phyloP scores from a whole-genome alignment of 2,888 invertebrate species.

The Petrophora chlorosata region DNA sequence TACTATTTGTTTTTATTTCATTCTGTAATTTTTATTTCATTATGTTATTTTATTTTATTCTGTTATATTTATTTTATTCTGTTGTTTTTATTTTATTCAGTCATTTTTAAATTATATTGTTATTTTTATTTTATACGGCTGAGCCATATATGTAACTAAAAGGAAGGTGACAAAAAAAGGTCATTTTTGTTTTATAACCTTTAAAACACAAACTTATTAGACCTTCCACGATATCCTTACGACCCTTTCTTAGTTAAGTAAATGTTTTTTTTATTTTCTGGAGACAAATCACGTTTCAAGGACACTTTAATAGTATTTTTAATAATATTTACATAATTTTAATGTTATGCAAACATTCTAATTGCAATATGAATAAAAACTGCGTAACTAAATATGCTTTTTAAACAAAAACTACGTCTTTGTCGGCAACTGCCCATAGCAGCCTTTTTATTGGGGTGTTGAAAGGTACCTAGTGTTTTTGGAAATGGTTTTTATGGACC shows the following conservation, averaged over 20 bases:
- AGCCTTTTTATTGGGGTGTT: slow-evolving; percentile 25
- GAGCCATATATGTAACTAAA: no score
- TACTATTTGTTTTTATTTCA: no score
- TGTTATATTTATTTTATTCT: no score
- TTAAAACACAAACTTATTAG: not conserved
- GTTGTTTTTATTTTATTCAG: no score
- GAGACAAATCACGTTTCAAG: slow-evolving; percentile 19
- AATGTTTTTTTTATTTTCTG: not conserved
- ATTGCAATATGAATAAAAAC: slow-evolving; percentile 45
- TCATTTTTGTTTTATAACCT: not conserved
- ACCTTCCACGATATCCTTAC: not conserved
- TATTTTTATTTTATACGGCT: no score
- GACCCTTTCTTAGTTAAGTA: not conserved
- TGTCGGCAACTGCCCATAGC: slow-evolving; percentile 27
- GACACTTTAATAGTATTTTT: slow-evolving; percentile 17
- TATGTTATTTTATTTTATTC: no score
- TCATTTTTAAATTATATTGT: no score
- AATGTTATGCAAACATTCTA: slow-evolving; percentile 59
- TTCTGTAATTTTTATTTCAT: no score
- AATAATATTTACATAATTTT: slow-evolving; percentile 40
- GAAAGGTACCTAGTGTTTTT: slow-evolving; percentile 8
- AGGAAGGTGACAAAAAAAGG: not conserved
- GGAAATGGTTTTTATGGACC: slow-evolving; percentile 11
- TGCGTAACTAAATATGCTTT: slow-evolving; percentile 29
- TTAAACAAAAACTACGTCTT: slow-evolving; percentile 15